phyloP scores from a whole-genome alignment of 2,113 vertebrate species.

The Forbesichthys papilliferus region DNA sequence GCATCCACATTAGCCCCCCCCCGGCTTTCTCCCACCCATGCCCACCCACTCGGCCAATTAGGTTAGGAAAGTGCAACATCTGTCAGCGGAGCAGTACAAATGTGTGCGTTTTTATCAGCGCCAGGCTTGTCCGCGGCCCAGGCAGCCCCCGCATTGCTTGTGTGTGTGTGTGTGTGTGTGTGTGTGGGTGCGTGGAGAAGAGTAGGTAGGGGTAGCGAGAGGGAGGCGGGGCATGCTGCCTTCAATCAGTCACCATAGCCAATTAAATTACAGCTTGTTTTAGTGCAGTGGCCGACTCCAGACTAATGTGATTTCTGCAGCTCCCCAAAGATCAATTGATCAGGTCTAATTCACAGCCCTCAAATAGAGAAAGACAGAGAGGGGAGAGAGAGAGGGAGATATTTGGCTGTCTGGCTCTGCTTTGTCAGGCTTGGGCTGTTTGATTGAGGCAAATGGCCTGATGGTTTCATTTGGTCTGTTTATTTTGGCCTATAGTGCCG shows the following conservation, averaged over 20 bases:
- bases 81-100: conserved; percentile 99
- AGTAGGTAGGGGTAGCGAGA: background rate
- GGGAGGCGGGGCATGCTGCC: conserved; percentile 76
- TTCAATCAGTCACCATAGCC: conserved; percentile 95
- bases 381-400: background rate
- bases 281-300: conserved; percentile 99
- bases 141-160: conserved; percentile 74
- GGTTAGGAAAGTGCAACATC: conserved; percentile 96
- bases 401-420: conserved; percentile 47
- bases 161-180: background rate
- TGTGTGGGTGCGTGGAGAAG: background rate
- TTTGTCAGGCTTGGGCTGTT: conserved; percentile 37
- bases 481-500: conserved; percentile 51
- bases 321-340: conserved; percentile 99
- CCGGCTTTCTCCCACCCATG: conserved; percentile 16
- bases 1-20: conserved; percentile 84
- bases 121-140: conserved; percentile 69
- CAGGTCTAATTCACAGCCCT: conserved; percentile 91
- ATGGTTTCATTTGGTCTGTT: conserved; percentile 65
- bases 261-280: conserved; percentile 98
- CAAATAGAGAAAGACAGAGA: conserved; percentile 67
- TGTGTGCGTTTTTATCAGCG: conserved; percentile 93
- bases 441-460: conserved; percentile 62
- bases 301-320: conserved; percentile 98
- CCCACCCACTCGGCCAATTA: conserved; percentile 82